These are phyloP conservation scores for Platyrinchus mystaceus DNA, from an alignment of 2,797 vertebrate species.

Conservation along the genomic window DNA sequence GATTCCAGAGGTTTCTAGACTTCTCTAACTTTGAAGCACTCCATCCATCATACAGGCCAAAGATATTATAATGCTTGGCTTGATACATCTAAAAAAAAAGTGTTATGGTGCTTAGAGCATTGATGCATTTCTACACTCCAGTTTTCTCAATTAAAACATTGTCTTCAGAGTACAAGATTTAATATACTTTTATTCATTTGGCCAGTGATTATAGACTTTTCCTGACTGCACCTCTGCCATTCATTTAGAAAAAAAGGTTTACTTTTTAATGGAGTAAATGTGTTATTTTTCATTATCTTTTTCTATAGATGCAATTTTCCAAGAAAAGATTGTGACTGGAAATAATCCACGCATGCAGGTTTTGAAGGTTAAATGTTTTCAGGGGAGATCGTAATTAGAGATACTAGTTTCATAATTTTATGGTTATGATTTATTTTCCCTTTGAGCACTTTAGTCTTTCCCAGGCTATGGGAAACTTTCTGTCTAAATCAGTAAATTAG, in stretches of 20 bases:
- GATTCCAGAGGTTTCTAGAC: not conserved
- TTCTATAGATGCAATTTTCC: not conserved
- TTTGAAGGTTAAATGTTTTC: conserved; percentile 29
- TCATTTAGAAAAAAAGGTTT: not conserved
- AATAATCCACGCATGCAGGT: not conserved
- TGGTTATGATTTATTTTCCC: conserved; percentile 18
- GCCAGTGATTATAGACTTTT: not conserved
- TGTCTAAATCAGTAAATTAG: not conserved
- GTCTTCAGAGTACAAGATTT: not conserved
- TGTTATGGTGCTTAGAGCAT: not conserved
- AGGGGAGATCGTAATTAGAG: conserved; percentile 6
- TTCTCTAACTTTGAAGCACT: not conserved
- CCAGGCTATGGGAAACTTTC: not conserved
- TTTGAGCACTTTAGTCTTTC: not conserved
- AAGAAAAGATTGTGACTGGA: not conserved
- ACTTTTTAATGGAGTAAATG: not conserved
- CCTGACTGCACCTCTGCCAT: not conserved
- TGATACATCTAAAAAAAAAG: not conserved
- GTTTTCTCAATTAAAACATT: not conserved
- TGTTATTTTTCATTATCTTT: not conserved
- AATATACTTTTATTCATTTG: not conserved
- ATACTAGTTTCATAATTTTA: not conserved
- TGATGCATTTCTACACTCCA: not conserved
- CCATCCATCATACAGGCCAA: not conserved
- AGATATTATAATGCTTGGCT: not conserved